Evolutionary conservation across 2,888 invertebrate species (phyloP), one percentile per base, ranked within the genome.

Genomic region (Parnassius apollo): DNA sequence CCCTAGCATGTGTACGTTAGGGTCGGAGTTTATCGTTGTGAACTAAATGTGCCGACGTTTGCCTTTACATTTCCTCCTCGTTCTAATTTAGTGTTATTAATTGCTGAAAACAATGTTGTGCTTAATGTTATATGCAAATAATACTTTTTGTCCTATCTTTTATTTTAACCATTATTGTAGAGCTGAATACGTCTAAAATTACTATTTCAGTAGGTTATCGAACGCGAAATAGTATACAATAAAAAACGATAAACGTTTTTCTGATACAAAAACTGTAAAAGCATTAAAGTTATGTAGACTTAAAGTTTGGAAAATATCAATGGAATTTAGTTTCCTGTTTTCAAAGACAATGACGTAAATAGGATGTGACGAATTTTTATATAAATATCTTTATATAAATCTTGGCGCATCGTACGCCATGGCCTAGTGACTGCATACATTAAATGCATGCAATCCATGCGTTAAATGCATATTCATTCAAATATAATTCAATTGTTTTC

Each of bases 11-110:
- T 42, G 62, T 65, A 48, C 48, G 62, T 25, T 61, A 56, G 70
- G 86, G 80, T 85, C 82, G 76, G 65, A 83, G 88, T 79, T 83
- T 87, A 88, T 87, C 88, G 62, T 44, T 45, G 53, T 68, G 72
- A 73, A 72, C 75, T 71, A 71, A 74, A 75, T 71, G 72, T 66
- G 64, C 70, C 64, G 69, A 25, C 68, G 44, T 42, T 61, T 65
- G 71, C 70, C 70, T 72, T 71, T 70, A 86, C 78, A 86, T 88
- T 88, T 88, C 88, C 88, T 82, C 78, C 78, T 82, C 78, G 82
- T 74, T 85, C 83, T 85, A 85, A 85, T 80, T 85, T 82, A 80
- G 83, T 79, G 71, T 71, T 71, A 75, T 74, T 73, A 72, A 73
- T 75, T 72, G 74, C 75, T 72, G 69, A 74, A 69, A 75, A 70